Evolutionary conservation across 1,140 invertebrate genomes (phyloP).

Genomic region (Drosophila persimilis): DNA sequence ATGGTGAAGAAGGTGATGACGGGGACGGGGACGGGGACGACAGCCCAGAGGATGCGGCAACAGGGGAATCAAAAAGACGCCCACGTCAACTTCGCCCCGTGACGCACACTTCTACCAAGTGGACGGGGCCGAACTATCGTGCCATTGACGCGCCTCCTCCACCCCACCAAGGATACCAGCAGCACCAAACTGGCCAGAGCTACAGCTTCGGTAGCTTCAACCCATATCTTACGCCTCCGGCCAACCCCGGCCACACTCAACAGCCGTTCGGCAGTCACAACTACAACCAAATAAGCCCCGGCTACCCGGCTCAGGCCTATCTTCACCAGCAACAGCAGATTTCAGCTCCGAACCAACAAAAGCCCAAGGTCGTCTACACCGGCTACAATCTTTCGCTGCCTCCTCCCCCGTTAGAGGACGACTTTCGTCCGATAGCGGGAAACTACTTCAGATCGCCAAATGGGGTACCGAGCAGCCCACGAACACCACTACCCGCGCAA

Average conservation of each 20-base stretch:
- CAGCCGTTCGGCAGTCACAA: constrained; percentile 36
- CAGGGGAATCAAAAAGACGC: constrained; percentile 50
- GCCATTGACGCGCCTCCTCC: constrained; percentile 50
- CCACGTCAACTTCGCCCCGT: constrained; percentile 67
- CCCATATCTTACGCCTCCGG: constrained; percentile 69
- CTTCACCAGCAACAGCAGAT: constrained; percentile 45
- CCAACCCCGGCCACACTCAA: constrained; percentile 30
- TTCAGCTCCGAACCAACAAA: constrained; percentile 31
- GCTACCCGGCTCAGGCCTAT: constrained; percentile 50
- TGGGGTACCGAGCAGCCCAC: constrained; percentile 27
- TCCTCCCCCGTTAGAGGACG: constrained; percentile 63
- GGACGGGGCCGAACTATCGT: constrained; percentile 56
- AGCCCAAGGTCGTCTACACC: constrained; percentile 60
- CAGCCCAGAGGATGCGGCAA: constrained; percentile 34
- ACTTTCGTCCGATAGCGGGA: constrained; percentile 72
- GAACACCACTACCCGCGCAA: constrained; percentile 25
- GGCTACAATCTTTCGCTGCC: constrained; percentile 74
- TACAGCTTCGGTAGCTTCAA: constrained; percentile 70
- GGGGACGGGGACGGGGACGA: constrained; percentile 24
- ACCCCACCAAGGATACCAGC: constrained; percentile 26
- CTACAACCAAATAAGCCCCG: constrained; percentile 55
- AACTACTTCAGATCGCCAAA: constrained; percentile 61
- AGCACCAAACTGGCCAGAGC: constrained; percentile 45
- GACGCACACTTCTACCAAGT: constrained; percentile 32
- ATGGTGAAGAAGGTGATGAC: not conserved